A percentile compares a stretch with the other conserved stretches of the same genome.
phyloP scores from a whole-genome alignment of 2,888 invertebrate species.

The Dascillus cervinus region DNA sequence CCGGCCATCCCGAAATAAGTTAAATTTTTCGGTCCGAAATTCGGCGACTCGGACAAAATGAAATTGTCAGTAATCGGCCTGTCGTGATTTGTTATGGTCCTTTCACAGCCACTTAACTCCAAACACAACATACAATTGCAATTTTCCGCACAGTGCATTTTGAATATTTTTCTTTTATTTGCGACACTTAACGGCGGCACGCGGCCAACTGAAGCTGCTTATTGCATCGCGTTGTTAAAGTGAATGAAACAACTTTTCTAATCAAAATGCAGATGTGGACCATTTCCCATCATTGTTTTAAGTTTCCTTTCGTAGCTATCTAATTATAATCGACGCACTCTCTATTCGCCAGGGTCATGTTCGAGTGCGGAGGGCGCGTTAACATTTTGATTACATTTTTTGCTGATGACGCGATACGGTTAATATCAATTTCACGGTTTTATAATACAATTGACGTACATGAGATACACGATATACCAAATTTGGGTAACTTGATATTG shows the following conservation, averaged over 20 bases:
- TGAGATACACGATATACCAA: not conserved
- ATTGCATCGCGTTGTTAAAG: too few relatives aligned
- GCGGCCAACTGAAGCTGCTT: too few relatives aligned
- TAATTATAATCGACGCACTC: slow-evolving; percentile 6
- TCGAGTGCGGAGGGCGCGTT: too few relatives aligned
- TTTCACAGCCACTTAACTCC: slow-evolving; percentile 57
- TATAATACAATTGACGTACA: too few relatives aligned
- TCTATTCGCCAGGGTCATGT: slow-evolving; percentile 8
- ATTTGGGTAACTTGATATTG: not conserved
- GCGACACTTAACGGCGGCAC: too few relatives aligned
- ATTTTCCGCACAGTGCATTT: slow-evolving; percentile 63
- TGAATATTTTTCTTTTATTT: too few relatives aligned
- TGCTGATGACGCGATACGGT: too few relatives aligned
- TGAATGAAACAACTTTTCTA: slow-evolving; percentile 24
- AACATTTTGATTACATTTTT: too few relatives aligned
- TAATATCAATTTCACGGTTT: too few relatives aligned
- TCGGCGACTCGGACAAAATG: slow-evolving; percentile 48
- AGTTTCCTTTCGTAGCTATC: slow-evolving; percentile 28
- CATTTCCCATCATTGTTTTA: slow-evolving; percentile 39
- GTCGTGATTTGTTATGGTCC: slow-evolving; percentile 42
- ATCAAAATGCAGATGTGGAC: slow-evolving; percentile 28
- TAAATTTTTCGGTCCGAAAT: slow-evolving; percentile 44
- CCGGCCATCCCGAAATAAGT: slow-evolving; percentile 46
- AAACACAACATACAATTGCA: slow-evolving; percentile 70
- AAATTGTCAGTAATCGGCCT: slow-evolving; percentile 39